A percentile compares a stretch with the other conserved stretches of the same genome.
Evolutionary conservation across 2,888 invertebrate genomes (phyloP).

Genomic region (Xylocampa areola): DNA sequence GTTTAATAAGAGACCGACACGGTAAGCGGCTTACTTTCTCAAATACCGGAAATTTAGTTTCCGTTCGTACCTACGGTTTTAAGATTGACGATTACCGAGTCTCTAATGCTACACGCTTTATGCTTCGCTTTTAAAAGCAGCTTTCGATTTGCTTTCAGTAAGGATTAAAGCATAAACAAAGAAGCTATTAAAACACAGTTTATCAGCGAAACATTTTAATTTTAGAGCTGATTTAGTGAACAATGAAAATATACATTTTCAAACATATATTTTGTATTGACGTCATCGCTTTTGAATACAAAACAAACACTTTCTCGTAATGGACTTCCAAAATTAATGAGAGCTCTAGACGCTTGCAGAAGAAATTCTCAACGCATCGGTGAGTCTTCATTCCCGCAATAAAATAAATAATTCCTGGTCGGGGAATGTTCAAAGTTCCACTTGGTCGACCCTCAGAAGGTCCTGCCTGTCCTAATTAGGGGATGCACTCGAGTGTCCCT

Average conservation of each 20-base stretch:
- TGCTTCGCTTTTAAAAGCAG: slow-evolving; percentile 35
- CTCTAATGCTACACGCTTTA: slow-evolving; percentile 45
- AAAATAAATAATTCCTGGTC: slow-evolving; percentile 61
- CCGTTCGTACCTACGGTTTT: slow-evolving; percentile 59
- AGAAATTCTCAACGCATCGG: slow-evolving; percentile 55
- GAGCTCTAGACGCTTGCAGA: slow-evolving; percentile 33
- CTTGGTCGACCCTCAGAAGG: slow-evolving; percentile 44
- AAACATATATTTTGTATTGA: slow-evolving; percentile 14
- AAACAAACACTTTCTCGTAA: slow-evolving; percentile 15
- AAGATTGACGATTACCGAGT: slow-evolving; percentile 63
- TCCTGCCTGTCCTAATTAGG: slow-evolving; percentile 55
- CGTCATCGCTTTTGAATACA: slow-evolving; percentile 22
- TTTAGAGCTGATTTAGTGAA: slow-evolving; percentile 17
- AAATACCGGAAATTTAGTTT: slow-evolving; percentile 75
- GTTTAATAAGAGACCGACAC: slow-evolving; percentile 71
- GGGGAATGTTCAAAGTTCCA: slow-evolving; percentile 57
- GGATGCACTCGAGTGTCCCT: slow-evolving; percentile 60
- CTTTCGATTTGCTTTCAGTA: slow-evolving; percentile 28
- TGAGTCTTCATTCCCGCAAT: slow-evolving; percentile 52
- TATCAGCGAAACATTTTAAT: slow-evolving; percentile 35
- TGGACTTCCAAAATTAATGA: slow-evolving; percentile 50
- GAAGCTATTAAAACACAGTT: slow-evolving; percentile 40
- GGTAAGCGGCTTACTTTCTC: slow-evolving; percentile 78
- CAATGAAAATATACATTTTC: neutral
- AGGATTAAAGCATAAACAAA: slow-evolving; percentile 43